Percentiles rank a stretch among this genome's conserved stretches.
These are phyloP conservation scores for Lampropteryx suffumata DNA, from an alignment of 2,888 invertebrate species.

Conservation along the genomic window DNA sequence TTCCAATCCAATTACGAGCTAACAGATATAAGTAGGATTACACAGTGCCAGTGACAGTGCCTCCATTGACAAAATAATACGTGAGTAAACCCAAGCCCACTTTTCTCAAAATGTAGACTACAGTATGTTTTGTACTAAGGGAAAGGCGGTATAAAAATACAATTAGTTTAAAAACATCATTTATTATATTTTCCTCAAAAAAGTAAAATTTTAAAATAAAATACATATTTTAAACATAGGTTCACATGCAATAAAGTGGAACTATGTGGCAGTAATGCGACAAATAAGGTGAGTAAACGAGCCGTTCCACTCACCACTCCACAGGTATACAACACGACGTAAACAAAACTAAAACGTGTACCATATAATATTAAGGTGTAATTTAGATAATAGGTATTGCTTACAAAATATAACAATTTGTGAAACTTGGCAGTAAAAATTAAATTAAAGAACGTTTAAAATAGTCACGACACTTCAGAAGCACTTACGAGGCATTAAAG, in stretches of 20 bases:
- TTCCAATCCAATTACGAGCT: too few species aligned
- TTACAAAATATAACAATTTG: conserved; percentile 70
- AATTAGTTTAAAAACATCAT: conserved; percentile 79
- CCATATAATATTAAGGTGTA: conserved; percentile 68
- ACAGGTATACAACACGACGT: conserved; percentile 62
- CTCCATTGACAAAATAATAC: too few species aligned
- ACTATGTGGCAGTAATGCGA: conserved; percentile 44
- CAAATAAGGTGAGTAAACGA: conserved; percentile 8
- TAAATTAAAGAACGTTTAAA: conserved; percentile 56
- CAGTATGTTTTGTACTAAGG: too few species aligned
- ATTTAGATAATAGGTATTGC: conserved; percentile 59
- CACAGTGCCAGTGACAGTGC: too few species aligned
- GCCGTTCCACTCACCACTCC: conserved; percentile 36
- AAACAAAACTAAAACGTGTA: conserved; percentile 70
- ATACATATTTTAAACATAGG: conserved; percentile 71
- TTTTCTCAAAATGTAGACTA: too few species aligned
- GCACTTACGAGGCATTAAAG: conserved; percentile 77
- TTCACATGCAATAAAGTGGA: conserved; percentile 72
- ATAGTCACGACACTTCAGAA: conserved; percentile 69
- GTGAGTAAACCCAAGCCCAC: too few species aligned
- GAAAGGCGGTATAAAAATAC: conserved; percentile 27
- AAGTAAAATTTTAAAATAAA: conserved; percentile 82
- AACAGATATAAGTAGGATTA: too few species aligned
- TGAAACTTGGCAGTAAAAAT: conserved; percentile 77
- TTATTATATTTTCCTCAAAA: conserved; percentile 82